Evolutionary conservation across 2,113 vertebrate species (phyloP), one percentile per base, ranked within the genome.

Genomic region (Stictonetta naevosa): DNA sequence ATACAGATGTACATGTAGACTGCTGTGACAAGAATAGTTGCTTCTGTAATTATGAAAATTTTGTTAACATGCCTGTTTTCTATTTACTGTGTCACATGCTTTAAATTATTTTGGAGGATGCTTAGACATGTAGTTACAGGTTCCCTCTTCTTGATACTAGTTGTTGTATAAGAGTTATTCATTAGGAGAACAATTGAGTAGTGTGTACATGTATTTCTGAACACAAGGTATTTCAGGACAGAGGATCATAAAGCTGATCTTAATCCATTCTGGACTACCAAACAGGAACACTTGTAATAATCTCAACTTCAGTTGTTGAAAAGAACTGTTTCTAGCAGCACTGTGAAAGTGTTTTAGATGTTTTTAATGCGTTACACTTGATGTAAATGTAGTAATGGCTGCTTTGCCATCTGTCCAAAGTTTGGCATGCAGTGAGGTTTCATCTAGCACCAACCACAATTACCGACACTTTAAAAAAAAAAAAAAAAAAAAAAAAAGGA

Each of bases 351-450:
- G 13, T 67, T 33, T 84, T 42, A 56, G 42, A 74, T 50, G 29
- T 48, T 96, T 91, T 83, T 86, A 74, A 42, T 18, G 58, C 64
- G 33, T 73, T 82, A 63, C 76, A 44, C 33, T 72, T 83, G 56
- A 25, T 93, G 52, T 83, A 86, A 94, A 88, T 93, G 77, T 78
- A 75, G 73, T 53, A 80, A 36, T 55, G 68, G 46, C 76, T 88
- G 76, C 64, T 77, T 83, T 95, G 92, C 64, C 73, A 52, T 78
- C 25, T 67, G 29, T 92, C 92, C 76, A 38, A 64, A 42, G 15
- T 78, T 48, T 81, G 69, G 48, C 42, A 48, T 34, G 33, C n/a
- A 38, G 20, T 29, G 48, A 81, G 17, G 22, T 78, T 94, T 96
- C 83, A 89, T 28, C 59, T 74, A 86, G 33, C 62, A 92, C 26